A percentile compares a stretch with the other conserved stretches of the same genome.
Evolutionary conservation across 2,888 invertebrate genomes (phyloP).

Genomic region (Tenthredo notha): DNA sequence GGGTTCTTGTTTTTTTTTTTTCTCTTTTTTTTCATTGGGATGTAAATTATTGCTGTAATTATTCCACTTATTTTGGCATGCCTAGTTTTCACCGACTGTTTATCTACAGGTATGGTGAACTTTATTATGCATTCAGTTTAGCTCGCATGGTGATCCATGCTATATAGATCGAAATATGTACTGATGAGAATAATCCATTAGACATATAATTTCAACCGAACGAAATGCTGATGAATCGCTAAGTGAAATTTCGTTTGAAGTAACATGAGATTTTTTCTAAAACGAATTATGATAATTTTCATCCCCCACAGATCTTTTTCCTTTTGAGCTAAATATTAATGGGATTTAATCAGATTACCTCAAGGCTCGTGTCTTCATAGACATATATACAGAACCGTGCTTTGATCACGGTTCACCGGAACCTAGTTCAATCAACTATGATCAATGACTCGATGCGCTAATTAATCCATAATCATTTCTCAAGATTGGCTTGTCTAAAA

Average conservation of each 20-base stretch:
- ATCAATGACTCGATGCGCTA: neutral
- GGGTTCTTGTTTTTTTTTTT: neutral
- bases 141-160: neutral
- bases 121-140: neutral
- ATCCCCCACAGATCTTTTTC: neutral
- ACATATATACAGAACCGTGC: neutral
- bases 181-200: neutral
- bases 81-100: neutral
- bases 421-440: neutral
- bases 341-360: neutral
- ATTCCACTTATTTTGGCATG: neutral
- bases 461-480: neutral
- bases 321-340: neutral
- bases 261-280: neutral
- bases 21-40: neutral
- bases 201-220: neutral
- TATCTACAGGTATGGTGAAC: neutral
- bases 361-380: neutral
- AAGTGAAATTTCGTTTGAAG: neutral
- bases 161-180: neutral
- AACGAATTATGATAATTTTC: neutral
- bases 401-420: neutral
- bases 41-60: neutral
- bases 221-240: neutral
- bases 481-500: neutral